These are phyloP conservation scores for Laupala kohalensis DNA, from an alignment of 1,140 invertebrate species.

Conservation along the genomic window DNA sequence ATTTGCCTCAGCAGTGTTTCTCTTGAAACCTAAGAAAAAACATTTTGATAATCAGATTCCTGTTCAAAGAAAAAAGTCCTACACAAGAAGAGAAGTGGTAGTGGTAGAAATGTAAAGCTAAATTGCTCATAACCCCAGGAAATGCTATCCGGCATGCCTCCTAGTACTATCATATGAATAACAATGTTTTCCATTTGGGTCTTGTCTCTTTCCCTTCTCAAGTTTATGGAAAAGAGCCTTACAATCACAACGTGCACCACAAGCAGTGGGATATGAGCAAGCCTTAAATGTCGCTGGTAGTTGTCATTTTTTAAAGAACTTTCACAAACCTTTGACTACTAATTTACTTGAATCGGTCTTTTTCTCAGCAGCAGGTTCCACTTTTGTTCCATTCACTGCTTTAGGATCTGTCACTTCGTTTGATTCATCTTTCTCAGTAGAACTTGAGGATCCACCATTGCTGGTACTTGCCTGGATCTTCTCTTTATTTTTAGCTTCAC, in stretches of 20 bases:
- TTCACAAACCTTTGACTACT: not conserved
- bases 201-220: too few relatives aligned
- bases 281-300: too few relatives aligned
- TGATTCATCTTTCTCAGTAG: not conserved
- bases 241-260: too few relatives aligned
- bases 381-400: not conserved
- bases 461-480: conserved; percentile 5
- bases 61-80: not conserved
- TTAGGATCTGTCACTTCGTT: too few relatives aligned
- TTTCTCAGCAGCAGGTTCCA: conserved; percentile 7
- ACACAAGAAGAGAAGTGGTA: not conserved
- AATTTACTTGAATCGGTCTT: not conserved
- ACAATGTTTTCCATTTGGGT: too few relatives aligned
- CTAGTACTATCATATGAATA: too few relatives aligned
- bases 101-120: too few relatives aligned
- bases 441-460: not conserved
- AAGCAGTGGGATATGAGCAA: too few relatives aligned
- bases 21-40: conserved; percentile 6
- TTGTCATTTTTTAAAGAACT: too few relatives aligned
- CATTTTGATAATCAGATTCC: not conserved
- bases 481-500: conserved; percentile 26
- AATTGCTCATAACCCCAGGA: too few relatives aligned
- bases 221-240: too few relatives aligned
- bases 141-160: too few relatives aligned
- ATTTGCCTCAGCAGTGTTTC: not conserved